These are phyloP conservation scores for Tauraco erythrolophus DNA, from an alignment of 2,113 vertebrate genomes.

Conservation along the genomic window DNA sequence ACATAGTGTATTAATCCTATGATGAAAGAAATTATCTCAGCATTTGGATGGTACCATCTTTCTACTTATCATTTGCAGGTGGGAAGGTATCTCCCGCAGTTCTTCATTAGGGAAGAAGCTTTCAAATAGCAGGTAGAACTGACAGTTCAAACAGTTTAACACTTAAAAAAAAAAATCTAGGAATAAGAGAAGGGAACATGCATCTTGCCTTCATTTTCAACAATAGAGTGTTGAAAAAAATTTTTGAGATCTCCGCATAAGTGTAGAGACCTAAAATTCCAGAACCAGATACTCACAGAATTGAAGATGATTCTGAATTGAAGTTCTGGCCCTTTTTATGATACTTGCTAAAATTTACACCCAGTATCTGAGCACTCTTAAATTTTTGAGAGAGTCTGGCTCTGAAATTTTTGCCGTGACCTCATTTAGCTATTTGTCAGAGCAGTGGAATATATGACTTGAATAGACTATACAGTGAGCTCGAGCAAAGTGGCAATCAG, in stretches of 20 bases:
- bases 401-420: not conserved
- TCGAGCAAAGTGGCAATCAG: conserved; percentile 24
- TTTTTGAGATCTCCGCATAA: not conserved
- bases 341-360: not conserved
- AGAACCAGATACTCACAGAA: not conserved
- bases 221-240: not conserved
- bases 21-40: not conserved
- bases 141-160: conserved; percentile 28
- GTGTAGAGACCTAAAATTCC: not conserved
- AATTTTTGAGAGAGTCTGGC: not conserved
- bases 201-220: conserved; percentile 44
- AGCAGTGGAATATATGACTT: conserved; percentile 17
- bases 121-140: conserved; percentile 32
- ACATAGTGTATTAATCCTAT: not conserved
- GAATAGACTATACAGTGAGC: conserved; percentile 27
- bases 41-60: not conserved
- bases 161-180: not conserved
- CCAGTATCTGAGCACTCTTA: not conserved
- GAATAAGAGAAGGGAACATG: conserved; percentile 45
- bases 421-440: conserved; percentile 12
- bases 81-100: not conserved
- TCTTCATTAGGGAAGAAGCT: not conserved
- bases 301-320: not conserved
- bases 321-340: not conserved
- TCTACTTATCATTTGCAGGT: not conserved